Evolutionary conservation across 2,888 invertebrate genomes (phyloP), one percentile per base, ranked within the genome.

Genomic region (Limnephilus marmoratus): DNA sequence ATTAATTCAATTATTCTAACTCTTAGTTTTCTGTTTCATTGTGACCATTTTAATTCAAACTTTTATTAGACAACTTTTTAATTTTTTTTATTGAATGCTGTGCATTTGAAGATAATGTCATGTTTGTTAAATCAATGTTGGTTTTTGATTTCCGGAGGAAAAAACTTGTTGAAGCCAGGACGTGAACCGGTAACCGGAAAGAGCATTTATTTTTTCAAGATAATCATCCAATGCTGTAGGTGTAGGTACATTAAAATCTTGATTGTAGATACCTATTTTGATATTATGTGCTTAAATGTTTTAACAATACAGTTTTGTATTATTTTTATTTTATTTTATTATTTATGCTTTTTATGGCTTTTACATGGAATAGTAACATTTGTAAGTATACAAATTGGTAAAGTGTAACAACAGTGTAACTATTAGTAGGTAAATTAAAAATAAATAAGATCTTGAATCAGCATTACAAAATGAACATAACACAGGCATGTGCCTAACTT

Each of bases 181-280:
- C n/a, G n/a, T 89, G 37, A 34, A 37, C 90, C 81, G 81, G 81
- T 81, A 41, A 41, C 90, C 81, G 3, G n/a, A 45, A 45, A 81
- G 37, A 81, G 9, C 34, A 15, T 81, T 29, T 34, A 34, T 11
- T 11, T n/a, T 5, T 15, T 53, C 83, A 90, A 81, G 37, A 68
- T 68, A 68, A 68, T 68, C 24, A n/a, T 68, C 1, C 24, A 68
- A 68, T n/a, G 24, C 24, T 68, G 68, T 68, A 68, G 18, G 24
- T 68, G 5, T 24, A 68, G 45, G 15, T 49, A 3, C 49, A 37
- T 37, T 13, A 49, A 49, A 13, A 49, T 49, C 13, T 45, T 45
- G 45, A 45, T 45, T 12, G 11, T 45, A 12, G 12, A 45, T 12
- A 45, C 45, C 11, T 12, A 45, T 45, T 45, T 45, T 12, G 11